Evolutionary conservation across 2,888 invertebrate species (phyloP).

Genomic region (Octodonta nipae): DNA sequence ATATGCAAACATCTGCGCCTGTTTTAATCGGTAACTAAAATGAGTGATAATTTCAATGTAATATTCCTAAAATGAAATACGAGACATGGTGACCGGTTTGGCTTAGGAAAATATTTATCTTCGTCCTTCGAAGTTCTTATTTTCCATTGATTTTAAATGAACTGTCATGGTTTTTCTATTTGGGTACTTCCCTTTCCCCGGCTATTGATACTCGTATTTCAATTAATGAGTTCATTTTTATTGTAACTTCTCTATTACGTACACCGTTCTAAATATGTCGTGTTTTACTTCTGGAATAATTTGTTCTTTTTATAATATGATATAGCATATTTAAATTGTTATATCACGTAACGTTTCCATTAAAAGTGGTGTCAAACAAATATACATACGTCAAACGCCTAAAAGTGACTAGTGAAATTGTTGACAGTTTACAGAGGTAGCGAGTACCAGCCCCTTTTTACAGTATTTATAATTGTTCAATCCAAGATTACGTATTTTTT

Average conservation of each 20-base stretch:
- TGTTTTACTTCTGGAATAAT: constrained; percentile 9
- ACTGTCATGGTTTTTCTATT: constrained; percentile 14
- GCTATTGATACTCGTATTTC: constrained; percentile 13
- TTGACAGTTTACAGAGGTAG: too few relatives aligned
- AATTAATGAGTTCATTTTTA: constrained; percentile 17
- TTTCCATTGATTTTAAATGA: constrained; percentile 14
- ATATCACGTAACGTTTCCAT: constrained; percentile 18
- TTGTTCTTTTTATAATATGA: too few relatives aligned
- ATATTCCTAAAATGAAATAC: too few relatives aligned
- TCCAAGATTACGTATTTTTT: too few relatives aligned
- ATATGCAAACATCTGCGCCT: constrained; percentile 25
- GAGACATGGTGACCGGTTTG: constrained; percentile 41
- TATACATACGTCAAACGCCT: constrained; percentile 16
- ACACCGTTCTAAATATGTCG: constrained; percentile 26
- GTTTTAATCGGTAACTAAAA: constrained; percentile 19
- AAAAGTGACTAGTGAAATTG: constrained; percentile 18
- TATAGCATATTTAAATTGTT: constrained; percentile 10
- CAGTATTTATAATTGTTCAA: too few relatives aligned
- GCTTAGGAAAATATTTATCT: constrained; percentile 10
- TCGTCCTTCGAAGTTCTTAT: constrained; percentile 12
- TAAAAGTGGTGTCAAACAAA: constrained; percentile 18
- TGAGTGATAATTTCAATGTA: too few relatives aligned
- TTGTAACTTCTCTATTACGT: too few relatives aligned
- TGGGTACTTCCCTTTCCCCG: constrained; percentile 14
- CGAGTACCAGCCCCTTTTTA: too few relatives aligned